Evolutionary conservation across 2,888 invertebrate species (phyloP), one percentile per base, ranked within the genome.

Genomic region (Chrysopilus asiliformis): DNA sequence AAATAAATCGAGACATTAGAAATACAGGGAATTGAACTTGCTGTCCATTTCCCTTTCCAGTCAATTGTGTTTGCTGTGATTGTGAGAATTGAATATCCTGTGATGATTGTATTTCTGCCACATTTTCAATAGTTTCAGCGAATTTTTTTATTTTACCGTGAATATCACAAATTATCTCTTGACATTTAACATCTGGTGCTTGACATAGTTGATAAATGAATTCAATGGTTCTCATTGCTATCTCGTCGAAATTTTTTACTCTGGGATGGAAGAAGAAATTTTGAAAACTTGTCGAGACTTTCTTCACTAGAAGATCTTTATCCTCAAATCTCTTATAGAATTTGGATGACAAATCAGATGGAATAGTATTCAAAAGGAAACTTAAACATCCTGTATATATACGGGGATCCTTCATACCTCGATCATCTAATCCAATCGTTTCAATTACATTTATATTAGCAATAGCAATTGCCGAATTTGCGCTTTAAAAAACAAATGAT

Each of bases 371-470:
- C 3, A 60, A 43, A 14, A 62, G 42, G 28, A 64, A 51, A 18
- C 55, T 53, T 4, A 64, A 39, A 27, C 60, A 60, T n/a, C 51
- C 45, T 1, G 51, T 47, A 35, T 49, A 62, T 9, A 64, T 46
- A 3, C 60, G 55, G 0, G 60, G 60, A 49, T 64, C 60, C 17
- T 44, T 45, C 20, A 50, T 48, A 1, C 51, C 57, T 3, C 60
- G 50, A 3, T 53, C 66, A 1, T 67, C 76, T 10, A 87, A 67
- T 0, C 83, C 85, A 45, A 84, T 72, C 10, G 71, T 68, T 40
- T 83, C 72, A 30, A 91, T 71, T 4, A 82, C 68, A 44, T 76
- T 72, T 3, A 85, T 67, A 59, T 90, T 91, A 16, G 72, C 73
- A 5, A 68, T 63, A 0, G 72, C 67, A 17, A 78, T 70, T 1